These are phyloP conservation scores for Aphyosemion australe DNA, from an alignment of 2,113 vertebrate genomes.

Conservation along the genomic window DNA sequence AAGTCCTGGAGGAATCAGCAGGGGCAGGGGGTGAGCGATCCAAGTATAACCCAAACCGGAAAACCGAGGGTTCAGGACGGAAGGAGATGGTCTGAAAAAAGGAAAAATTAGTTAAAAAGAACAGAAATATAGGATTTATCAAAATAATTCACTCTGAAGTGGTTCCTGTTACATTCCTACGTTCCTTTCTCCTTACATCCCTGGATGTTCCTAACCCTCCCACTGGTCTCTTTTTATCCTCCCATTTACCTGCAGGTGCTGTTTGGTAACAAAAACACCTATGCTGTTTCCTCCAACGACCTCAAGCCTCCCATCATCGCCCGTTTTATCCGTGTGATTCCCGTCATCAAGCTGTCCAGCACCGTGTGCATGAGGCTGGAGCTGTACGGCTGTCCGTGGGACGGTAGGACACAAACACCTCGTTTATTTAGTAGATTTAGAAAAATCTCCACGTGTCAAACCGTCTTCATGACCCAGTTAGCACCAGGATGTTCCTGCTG, in stretches of 20 bases:
- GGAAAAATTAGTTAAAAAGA: too few species aligned
- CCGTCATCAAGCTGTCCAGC: conserved; percentile 81
- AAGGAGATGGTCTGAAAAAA: too few species aligned
- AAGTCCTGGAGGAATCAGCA: conserved; percentile 86
- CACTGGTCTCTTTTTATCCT: background rate
- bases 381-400: conserved; percentile 90
- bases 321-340: conserved; percentile 85
- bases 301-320: conserved; percentile 87
- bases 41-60: background rate
- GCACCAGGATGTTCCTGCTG: too few species aligned
- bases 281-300: conserved; percentile 84
- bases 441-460: too few species aligned
- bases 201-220: too few species aligned
- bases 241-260: conserved; percentile 76
- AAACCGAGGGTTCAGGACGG: background rate
- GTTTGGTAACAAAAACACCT: conserved; percentile 84
- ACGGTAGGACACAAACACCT: conserved; percentile 72
- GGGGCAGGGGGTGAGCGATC: conserved; percentile 77
- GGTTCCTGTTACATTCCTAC: too few species aligned
- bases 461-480: too few species aligned
- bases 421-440: too few species aligned
- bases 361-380: conserved; percentile 92
- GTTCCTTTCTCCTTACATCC: too few species aligned
- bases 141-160: too few species aligned
- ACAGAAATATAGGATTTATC: too few species aligned